phyloP scores from a whole-genome alignment of 2,888 invertebrate species.

The Crioceris asparagi region DNA sequence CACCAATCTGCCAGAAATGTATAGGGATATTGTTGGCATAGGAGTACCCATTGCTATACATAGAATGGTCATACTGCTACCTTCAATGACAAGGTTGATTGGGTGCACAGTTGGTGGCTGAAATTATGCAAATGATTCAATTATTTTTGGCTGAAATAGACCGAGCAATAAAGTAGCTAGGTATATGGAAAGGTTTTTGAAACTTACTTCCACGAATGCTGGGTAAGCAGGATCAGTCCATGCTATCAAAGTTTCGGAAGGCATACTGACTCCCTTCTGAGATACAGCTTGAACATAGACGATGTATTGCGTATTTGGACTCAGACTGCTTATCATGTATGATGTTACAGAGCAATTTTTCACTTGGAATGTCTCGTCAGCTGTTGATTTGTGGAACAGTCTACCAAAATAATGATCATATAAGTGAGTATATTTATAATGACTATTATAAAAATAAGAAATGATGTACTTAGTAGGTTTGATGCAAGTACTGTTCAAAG shows the following conservation, averaged over 20 bases:
- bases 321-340: slow-evolving; percentile 57
- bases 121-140: no score
- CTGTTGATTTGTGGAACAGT: slow-evolving; percentile 58
- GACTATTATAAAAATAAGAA: no score
- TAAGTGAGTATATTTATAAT: no score
- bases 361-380: slow-evolving; percentile 48
- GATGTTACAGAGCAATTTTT: slow-evolving; percentile 60
- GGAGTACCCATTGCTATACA: slow-evolving; percentile 81
- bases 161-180: no score
- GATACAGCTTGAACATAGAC: slow-evolving; percentile 64
- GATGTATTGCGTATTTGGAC: slow-evolving; percentile 74
- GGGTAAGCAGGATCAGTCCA: slow-evolving; percentile 85
- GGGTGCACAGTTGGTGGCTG: slow-evolving; percentile 79
- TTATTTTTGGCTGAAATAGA: no score
- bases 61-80: slow-evolving; percentile 75
- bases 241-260: slow-evolving; percentile 72
- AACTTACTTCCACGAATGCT: slow-evolving; percentile 67
- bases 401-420: slow-evolving; percentile 44
- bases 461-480: no score
- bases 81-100: slow-evolving; percentile 71
- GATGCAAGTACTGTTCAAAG: no score
- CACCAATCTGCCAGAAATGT: slow-evolving; percentile 69
- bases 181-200: no score
- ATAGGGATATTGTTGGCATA: slow-evolving; percentile 72
- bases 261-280: slow-evolving; percentile 58